Evolutionary conservation across 2,113 vertebrate species (phyloP).

Genomic region (Arenaria interpres): DNA sequence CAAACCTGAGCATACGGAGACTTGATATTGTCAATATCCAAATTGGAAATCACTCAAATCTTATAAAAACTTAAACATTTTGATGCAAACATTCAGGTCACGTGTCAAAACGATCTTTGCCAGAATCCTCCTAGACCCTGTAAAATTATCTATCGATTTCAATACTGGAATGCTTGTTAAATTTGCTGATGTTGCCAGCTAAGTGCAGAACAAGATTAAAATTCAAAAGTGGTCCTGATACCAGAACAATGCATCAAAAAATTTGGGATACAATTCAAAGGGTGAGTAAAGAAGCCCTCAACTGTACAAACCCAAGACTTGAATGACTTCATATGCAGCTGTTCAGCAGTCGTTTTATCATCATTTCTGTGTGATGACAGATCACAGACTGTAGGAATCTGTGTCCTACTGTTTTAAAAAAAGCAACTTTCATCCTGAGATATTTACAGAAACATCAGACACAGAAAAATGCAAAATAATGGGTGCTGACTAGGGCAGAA

Average conservation of each 20-base stretch:
- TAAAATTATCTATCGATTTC: conserved; percentile 35
- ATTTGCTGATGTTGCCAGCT: conserved; percentile 29
- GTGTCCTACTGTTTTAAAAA: not conserved
- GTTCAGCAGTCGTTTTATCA: not conserved
- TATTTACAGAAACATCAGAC: not conserved
- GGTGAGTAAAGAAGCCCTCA: not conserved
- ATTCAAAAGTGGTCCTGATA: conserved; percentile 5
- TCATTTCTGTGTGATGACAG: not conserved
- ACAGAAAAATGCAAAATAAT: not conserved
- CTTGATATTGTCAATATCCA: not conserved
- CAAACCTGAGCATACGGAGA: not conserved
- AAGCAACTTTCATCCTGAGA: not conserved
- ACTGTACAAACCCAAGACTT: not conserved
- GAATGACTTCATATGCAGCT: not conserved
- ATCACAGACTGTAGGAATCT: not conserved
- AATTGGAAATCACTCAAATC: not conserved
- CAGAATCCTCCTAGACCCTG: not conserved
- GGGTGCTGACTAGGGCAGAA: not conserved
- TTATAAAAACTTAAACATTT: not conserved
- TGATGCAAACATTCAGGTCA: conserved; percentile 3
- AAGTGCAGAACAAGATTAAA: not conserved
- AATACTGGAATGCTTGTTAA: not conserved
- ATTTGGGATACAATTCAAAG: not conserved
- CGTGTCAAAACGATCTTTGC: not conserved
- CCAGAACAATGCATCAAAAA: not conserved